These are phyloP conservation scores for Eupleurogrammus muticus DNA, from an alignment of 2,797 vertebrate genomes.

Conservation along the genomic window DNA sequence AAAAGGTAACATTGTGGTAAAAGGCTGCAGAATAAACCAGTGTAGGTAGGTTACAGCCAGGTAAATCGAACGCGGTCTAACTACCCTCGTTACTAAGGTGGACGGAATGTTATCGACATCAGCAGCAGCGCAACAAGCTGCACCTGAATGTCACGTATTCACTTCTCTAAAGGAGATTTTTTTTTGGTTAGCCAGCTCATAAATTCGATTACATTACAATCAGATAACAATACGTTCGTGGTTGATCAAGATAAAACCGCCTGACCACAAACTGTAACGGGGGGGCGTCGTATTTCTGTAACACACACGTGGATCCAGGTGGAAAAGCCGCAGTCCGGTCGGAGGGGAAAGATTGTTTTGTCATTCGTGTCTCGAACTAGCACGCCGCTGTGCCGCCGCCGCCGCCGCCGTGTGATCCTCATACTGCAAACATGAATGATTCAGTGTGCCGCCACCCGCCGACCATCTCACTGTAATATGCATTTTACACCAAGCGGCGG, in stretches of 20 bases:
- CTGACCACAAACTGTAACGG: background rate
- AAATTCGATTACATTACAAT: constrained; percentile 10
- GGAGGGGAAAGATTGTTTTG: background rate
- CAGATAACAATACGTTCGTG: constrained; percentile 5
- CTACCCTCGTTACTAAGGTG: background rate
- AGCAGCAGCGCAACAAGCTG: background rate
- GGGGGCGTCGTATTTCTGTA: background rate
- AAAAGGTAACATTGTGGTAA: background rate
- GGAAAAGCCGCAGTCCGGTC: background rate
- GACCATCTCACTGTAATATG: too few relatives aligned
- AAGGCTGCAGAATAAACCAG: background rate
- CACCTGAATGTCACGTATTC: background rate
- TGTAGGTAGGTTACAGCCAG: background rate
- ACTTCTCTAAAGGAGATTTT: background rate
- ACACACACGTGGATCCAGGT: background rate
- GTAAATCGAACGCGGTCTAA: background rate
- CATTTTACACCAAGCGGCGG: too few relatives aligned
- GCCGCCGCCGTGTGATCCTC: too few relatives aligned
- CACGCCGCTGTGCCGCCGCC: too few relatives aligned
- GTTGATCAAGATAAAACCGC: constrained; percentile 6
- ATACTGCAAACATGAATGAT: too few relatives aligned
- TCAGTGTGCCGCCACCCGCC: too few relatives aligned
- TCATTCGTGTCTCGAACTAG: background rate
- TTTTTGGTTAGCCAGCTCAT: background rate
- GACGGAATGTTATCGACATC: background rate